Evolutionary conservation across 1,140 invertebrate species (phyloP).

Genomic region (Apolygus lucorum): DNA sequence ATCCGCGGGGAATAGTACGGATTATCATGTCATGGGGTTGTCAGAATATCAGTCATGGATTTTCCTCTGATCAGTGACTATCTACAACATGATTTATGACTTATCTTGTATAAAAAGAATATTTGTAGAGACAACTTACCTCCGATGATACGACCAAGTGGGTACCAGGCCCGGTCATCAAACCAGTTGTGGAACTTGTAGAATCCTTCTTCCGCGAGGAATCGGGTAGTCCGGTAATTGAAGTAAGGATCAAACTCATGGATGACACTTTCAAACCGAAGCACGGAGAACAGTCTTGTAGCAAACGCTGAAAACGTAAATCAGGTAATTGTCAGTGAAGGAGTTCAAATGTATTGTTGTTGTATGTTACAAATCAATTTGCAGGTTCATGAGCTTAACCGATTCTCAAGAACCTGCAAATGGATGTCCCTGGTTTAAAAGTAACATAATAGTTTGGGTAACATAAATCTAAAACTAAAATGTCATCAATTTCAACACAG

Average conservation of each 20-base stretch:
- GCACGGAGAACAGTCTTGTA: conserved; percentile 88
- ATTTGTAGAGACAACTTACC: conserved; percentile 43
- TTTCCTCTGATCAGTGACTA: not conserved
- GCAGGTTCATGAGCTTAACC: too few species aligned
- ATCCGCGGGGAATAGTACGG: too few species aligned
- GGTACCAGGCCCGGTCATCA: conserved; percentile 98
- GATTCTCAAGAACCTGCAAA: too few species aligned
- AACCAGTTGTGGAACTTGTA: conserved; percentile 99
- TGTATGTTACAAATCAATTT: too few species aligned
- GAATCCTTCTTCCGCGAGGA: conserved; percentile 89
- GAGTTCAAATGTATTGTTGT: too few species aligned
- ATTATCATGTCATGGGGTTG: too few species aligned
- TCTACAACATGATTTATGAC: not conserved
- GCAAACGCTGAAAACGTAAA: conserved; percentile 92
- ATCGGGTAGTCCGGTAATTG: conserved; percentile 94
- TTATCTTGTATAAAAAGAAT: conserved; percentile 18
- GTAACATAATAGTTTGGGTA: too few species aligned
- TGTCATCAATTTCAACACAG: too few species aligned
- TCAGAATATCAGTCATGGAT: too few species aligned
- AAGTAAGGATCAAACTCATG: conserved; percentile 99
- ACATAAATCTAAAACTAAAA: too few species aligned
- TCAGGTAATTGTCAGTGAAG: too few species aligned
- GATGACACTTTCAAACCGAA: conserved; percentile 94
- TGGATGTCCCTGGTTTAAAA: too few species aligned
- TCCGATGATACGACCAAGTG: conserved; percentile 91